These are phyloP conservation scores for Denticeps clupeoides DNA, from an alignment of 2,797 vertebrate species.

Conservation along the genomic window DNA sequence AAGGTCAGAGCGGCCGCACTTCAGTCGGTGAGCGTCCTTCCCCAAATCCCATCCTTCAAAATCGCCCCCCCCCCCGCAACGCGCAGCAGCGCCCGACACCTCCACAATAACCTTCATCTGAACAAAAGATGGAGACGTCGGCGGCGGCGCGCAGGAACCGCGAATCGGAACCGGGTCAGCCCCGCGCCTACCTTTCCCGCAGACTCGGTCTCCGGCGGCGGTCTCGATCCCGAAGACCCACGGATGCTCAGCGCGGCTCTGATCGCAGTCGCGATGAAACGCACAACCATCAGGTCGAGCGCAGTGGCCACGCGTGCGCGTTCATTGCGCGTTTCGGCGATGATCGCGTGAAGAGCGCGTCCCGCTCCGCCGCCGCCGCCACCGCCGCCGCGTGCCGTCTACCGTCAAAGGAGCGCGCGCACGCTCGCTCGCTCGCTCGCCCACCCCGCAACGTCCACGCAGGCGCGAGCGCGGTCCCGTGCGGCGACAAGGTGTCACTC, in stretches of 20 bases:
- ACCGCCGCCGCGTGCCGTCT: too few species aligned
- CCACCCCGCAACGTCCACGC: too few species aligned
- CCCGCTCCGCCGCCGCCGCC: too few species aligned
- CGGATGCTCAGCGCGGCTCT: conserved; percentile 35
- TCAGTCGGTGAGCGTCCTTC: too few species aligned
- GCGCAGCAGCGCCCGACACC: conserved; percentile 26
- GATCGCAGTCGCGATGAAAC: conserved; percentile 28
- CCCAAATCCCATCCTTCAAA: too few species aligned
- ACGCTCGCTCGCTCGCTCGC: conserved; percentile 35
- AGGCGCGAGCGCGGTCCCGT: too few species aligned
- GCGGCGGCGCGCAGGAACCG: neutral
- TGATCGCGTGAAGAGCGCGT: conserved; percentile 42
- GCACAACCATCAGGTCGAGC: conserved; percentile 39
- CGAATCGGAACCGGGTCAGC: too few species aligned
- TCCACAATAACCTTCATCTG: conserved; percentile 29
- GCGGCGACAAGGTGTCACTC: too few species aligned
- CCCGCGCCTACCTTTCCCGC: conserved; percentile 53
- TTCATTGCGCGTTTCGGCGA: conserved; percentile 51
- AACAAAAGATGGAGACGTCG: conserved; percentile 33
- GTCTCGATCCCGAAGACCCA: conserved; percentile 41
- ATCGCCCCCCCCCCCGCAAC: too few species aligned
- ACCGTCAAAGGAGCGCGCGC: conserved; percentile 42
- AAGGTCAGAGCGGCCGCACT: conserved; percentile 49
- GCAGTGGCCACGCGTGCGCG: conserved; percentile 36
- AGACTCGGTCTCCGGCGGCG: conserved; percentile 41